Evolutionary conservation across 2,888 invertebrate species (phyloP).

Genomic region (Lepidonotus clava): DNA sequence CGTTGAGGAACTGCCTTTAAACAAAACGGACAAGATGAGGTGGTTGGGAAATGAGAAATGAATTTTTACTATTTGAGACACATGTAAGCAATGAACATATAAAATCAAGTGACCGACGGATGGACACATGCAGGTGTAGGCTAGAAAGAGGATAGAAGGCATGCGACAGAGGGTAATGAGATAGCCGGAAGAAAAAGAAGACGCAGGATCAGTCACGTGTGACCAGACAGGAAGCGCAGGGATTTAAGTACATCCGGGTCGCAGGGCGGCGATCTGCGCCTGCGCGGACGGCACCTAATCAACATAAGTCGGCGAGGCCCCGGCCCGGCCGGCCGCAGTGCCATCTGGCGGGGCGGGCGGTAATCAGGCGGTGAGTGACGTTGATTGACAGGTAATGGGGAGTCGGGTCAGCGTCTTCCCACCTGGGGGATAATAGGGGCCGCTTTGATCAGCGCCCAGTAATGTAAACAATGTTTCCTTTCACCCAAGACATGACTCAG

Average conservation of each 20-base stretch:
- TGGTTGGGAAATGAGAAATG: no score
- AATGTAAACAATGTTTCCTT: conserved; percentile 16
- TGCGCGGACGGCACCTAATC: conserved; percentile 37
- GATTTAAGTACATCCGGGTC: conserved; percentile 31
- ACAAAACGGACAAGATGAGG: no score
- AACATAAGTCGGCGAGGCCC: conserved; percentile 28
- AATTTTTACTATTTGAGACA: no score
- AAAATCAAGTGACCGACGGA: no score
- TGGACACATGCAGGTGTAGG: no score
- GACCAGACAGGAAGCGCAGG: not conserved
- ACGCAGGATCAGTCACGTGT: no score
- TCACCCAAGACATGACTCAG: no score
- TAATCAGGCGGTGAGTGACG: conserved; percentile 40
- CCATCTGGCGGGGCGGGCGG: conserved; percentile 1
- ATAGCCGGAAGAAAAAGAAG: no score
- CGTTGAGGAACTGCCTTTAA: no score
- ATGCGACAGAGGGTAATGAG: no score
- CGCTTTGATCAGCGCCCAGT: not conserved
- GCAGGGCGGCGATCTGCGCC: not conserved
- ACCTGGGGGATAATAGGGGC: not conserved
- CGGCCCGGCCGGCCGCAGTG: not conserved
- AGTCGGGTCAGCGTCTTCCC: not conserved
- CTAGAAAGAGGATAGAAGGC: no score
- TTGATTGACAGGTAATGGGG: conserved; percentile 50
- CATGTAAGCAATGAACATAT: no score